Conservation (phyloP, 2,797 vertebrate species). For the Gastrophryne carolinensis region DNA sequence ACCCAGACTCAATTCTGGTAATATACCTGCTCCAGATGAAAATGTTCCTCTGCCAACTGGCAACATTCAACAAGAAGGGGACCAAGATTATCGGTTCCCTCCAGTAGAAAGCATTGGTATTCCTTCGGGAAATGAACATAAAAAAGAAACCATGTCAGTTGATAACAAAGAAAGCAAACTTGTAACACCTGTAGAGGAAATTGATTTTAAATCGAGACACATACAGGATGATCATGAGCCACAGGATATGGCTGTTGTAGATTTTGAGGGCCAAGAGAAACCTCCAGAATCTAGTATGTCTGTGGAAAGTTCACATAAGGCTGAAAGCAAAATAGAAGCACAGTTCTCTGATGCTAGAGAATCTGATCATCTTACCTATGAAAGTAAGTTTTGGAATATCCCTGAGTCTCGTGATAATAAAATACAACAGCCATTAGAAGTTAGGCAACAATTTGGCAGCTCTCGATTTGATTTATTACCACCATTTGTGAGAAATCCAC, state of each 20-base stretch:
- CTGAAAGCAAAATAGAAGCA: constrained; percentile 17
- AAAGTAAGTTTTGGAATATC: constrained; percentile 2
- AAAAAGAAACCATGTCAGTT: neutral
- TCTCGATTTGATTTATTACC: constrained; percentile 85
- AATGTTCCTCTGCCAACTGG: constrained; percentile 77
- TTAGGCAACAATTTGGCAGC: constrained; percentile 74
- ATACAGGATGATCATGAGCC: constrained; percentile 29
- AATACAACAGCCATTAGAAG: constrained; percentile 77
- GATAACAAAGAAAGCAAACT: constrained; percentile 18
- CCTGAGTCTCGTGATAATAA: constrained; percentile 3
- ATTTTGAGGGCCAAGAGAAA: constrained; percentile 39
- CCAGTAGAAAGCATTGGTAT: constrained; percentile 76
- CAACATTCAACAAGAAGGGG: constrained; percentile 85
- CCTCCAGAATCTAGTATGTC: constrained; percentile 69
- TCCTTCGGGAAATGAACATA: constrained; percentile 61
- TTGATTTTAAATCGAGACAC: neutral
- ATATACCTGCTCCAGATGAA: constrained; percentile 78
- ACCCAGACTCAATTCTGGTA: constrained; percentile 76
- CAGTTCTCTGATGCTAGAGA: constrained; percentile 1
- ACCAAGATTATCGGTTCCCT: constrained; percentile 97
- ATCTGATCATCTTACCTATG: neutral
- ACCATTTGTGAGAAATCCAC: constrained; percentile 67
- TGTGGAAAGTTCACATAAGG: neutral
- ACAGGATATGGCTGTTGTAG: constrained; percentile 46
- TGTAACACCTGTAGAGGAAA: neutral